phyloP scores from a whole-genome alignment of 2,797 vertebrate genomes.

The Tapirus indicus region DNA sequence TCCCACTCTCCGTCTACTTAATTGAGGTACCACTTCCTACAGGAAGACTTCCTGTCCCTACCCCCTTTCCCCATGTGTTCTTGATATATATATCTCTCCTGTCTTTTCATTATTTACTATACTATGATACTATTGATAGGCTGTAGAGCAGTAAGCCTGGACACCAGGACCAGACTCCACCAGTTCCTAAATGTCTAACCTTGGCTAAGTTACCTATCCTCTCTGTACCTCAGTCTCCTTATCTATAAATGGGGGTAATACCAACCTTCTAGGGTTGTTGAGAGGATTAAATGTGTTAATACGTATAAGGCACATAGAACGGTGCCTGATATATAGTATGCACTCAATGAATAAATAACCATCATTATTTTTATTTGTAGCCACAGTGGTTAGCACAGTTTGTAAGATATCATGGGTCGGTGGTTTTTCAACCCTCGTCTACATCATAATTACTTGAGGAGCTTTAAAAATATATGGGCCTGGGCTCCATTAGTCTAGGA shows the following conservation, averaged over 20 bases:
- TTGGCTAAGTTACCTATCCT: background rate
- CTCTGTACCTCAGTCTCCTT: conserved; percentile 4
- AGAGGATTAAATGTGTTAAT: conserved; percentile 7
- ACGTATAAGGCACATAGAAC: background rate
- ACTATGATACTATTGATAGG: background rate
- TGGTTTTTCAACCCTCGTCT: background rate
- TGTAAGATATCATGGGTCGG: background rate
- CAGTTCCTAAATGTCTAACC: background rate
- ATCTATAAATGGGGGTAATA: background rate
- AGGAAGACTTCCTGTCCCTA: background rate
- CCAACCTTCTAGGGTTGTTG: background rate
- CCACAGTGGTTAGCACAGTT: background rate
- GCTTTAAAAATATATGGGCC: conserved; percentile 26
- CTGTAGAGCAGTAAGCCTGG: background rate
- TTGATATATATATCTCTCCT: background rate
- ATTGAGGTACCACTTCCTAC: background rate
- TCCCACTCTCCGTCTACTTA: background rate
- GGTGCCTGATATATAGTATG: background rate
- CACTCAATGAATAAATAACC: background rate
- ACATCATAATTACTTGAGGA: background rate
- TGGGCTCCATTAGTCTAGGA: background rate
- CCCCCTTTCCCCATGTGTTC: background rate
- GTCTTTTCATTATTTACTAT: background rate
- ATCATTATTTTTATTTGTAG: conserved; percentile 20
- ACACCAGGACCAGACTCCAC: background rate